phyloP scores from a whole-genome alignment of 2,797 vertebrate species.

The Eutrigla gurnardus region DNA sequence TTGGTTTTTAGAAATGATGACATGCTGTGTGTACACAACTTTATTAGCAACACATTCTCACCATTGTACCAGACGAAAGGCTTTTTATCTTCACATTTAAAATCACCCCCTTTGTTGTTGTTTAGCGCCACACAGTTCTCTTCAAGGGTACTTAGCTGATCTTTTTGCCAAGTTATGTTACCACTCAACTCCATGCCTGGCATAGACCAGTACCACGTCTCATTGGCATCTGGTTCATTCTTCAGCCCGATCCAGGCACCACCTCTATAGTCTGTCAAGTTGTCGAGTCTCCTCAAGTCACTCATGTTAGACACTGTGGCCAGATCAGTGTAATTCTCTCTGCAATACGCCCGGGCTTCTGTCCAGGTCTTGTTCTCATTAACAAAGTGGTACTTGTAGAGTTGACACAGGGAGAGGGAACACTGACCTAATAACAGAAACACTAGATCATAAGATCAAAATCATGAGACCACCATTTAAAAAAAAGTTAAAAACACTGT shows the following conservation, averaged over 20 bases:
- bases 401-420: not conserved
- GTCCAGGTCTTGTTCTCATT: accelerated
- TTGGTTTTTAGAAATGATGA: not conserved
- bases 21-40: not conserved
- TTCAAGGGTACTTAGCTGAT: accelerated
- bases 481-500: no score
- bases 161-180: accelerated
- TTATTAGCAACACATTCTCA: constrained; percentile 14
- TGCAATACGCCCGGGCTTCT: constrained; percentile 27
- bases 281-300: not conserved
- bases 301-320: constrained; percentile 28
- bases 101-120: accelerated
- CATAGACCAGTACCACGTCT: constrained; percentile 56
- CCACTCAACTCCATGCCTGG: not conserved
- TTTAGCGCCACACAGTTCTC: not conserved
- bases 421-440: constrained; percentile 17
- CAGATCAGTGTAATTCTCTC: not conserved
- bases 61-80: constrained; percentile 36
- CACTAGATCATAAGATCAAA: no score
- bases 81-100: accelerated
- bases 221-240: accelerated
- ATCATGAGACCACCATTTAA: no score
- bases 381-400: constrained; percentile 24
- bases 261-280: accelerated
- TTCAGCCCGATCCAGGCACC: constrained; percentile 60